Conservation (phyloP, 2,888 invertebrate species). For the Agrotis clavis region DNA sequence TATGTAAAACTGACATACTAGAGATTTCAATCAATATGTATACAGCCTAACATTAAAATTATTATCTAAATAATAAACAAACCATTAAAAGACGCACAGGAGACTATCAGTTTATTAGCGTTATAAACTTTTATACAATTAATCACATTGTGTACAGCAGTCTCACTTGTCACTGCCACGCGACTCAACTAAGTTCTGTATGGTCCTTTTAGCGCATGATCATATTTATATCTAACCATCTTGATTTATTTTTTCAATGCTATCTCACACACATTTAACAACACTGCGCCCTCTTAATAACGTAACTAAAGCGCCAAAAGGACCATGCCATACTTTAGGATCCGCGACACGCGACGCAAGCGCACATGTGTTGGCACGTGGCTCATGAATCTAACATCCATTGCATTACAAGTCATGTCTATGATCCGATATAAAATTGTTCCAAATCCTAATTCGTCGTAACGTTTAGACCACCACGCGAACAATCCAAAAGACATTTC, state of each 20-base stretch:
- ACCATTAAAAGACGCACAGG: conserved; percentile 60
- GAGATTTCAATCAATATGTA: conserved; percentile 58
- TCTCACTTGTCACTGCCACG: conserved; percentile 55
- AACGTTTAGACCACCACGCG: conserved; percentile 23
- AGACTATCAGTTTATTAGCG: conserved; percentile 70
- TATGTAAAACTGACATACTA: conserved; percentile 5
- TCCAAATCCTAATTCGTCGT: conserved; percentile 25
- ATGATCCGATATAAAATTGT: conserved; percentile 26
- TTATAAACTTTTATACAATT: conserved; percentile 71
- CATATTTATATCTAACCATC: too few relatives aligned
- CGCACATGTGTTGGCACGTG: conserved; percentile 33
- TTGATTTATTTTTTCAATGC: too few relatives aligned
- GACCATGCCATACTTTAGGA: neutral
- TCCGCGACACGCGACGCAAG: conserved; percentile 31
- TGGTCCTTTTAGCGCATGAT: neutral
- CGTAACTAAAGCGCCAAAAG: neutral
- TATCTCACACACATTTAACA: neutral
- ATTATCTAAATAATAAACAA: conserved; percentile 61
- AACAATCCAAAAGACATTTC: conserved; percentile 17
- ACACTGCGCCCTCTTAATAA: neutral
- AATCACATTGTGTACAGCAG: conserved; percentile 78
- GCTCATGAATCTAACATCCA: conserved; percentile 35
- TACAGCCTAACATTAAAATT: conserved; percentile 59
- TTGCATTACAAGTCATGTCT: conserved; percentile 32
- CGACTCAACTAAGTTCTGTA: conserved; percentile 16